Conservation (phyloP, 1,140 invertebrate genomes). For the Heliconius eleuchia region DNA sequence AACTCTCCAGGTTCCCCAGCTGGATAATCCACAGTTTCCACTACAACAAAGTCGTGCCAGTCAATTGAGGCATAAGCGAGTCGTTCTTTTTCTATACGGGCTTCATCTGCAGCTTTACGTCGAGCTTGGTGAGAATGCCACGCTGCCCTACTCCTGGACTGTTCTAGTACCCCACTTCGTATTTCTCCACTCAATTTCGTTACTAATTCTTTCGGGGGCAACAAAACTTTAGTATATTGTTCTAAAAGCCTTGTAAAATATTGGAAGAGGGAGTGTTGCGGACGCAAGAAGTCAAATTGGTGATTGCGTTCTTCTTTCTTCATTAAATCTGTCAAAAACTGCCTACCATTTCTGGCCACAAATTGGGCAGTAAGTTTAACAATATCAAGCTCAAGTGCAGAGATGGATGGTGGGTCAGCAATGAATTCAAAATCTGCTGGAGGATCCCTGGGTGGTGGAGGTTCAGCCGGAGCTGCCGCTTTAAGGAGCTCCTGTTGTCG, state of each 20-base stretch:
- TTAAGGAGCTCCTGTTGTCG: constrained; percentile 95
- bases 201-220: constrained; percentile 96
- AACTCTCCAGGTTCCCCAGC: constrained; percentile 97
- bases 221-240: constrained; percentile 98
- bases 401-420: constrained; percentile 98
- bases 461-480: constrained; percentile 89
- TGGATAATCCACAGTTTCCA: constrained; percentile 99
- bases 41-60: constrained; percentile 99
- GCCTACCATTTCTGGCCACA: constrained; percentile 98
- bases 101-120: constrained; percentile 95
- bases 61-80: constrained; percentile 99
- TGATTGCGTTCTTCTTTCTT: constrained; percentile 98
- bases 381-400: constrained; percentile 98
- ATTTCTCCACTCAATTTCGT: constrained; percentile 91
- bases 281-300: constrained; percentile 99
- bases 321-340: constrained; percentile 99
- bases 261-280: constrained; percentile 98
- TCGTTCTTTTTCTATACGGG: constrained; percentile 96
- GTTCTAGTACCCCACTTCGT: constrained; percentile 90
- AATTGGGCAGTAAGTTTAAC: constrained; percentile 99
- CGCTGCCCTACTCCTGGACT: constrained; percentile 96
- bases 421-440: constrained; percentile 98
- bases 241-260: constrained; percentile 99
- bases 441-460: constrained; percentile 97
- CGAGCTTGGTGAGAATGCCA: constrained; percentile 98